A percentile compares a stretch with the other conserved stretches of the same genome.
These are phyloP conservation scores for Plebejus anna DNA, from an alignment of 2,888 invertebrate species.

Conservation along the genomic window DNA sequence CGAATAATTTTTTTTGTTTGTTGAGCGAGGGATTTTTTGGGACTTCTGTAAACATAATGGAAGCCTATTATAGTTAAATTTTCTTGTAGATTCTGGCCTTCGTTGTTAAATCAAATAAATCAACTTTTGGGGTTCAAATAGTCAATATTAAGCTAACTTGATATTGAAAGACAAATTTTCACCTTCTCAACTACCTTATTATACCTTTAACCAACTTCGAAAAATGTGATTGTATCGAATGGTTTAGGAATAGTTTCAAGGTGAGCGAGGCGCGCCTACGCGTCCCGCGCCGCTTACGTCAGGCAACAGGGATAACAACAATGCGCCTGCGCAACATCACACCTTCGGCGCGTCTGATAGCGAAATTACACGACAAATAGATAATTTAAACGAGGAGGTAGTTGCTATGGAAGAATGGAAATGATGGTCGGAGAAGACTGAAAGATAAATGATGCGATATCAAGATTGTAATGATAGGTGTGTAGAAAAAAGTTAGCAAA, in stretches of 20 bases:
- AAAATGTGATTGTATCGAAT: constrained; percentile 11
- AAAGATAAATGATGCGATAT: too few species aligned
- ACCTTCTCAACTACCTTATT: not conserved
- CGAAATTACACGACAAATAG: constrained; percentile 9
- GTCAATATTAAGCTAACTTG: too few species aligned
- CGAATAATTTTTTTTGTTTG: too few species aligned
- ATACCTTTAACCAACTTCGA: not conserved
- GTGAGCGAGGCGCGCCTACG: constrained; percentile 72
- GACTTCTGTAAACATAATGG: too few species aligned
- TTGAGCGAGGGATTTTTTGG: too few species aligned
- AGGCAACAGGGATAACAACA: constrained; percentile 55
- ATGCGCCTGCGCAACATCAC: constrained; percentile 47
- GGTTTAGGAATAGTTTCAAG: constrained; percentile 50
- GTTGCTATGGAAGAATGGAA: too few species aligned
- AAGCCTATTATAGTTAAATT: too few species aligned
- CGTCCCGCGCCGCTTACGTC: constrained; percentile 54
- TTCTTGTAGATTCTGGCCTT: too few species aligned
- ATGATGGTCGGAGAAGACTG: too few species aligned
- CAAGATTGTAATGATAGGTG: too few species aligned
- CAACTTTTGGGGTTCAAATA: not conserved
- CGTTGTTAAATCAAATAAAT: not conserved
- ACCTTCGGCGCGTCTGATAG: constrained; percentile 40
- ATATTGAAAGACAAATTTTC: not conserved
- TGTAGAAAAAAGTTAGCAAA: too few species aligned
- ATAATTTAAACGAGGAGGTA: not conserved